Evolutionary conservation across 2,797 vertebrate species (phyloP), one percentile per base, ranked within the genome.

Genomic region (Spheniscus humboldti): DNA sequence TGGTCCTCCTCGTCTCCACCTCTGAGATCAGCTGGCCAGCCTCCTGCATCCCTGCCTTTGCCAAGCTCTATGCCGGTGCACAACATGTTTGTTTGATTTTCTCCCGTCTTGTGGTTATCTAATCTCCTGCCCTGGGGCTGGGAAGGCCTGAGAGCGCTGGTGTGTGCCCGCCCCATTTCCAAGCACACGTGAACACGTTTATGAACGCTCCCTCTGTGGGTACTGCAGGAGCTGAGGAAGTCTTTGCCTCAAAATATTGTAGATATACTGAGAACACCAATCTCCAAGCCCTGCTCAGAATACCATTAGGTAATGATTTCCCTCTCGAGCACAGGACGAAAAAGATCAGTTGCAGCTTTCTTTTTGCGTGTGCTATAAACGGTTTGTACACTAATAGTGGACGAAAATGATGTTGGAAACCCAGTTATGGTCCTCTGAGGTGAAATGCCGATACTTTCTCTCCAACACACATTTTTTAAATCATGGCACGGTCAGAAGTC

Each of bases 11-110:
- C 64, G 67, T 18, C 35, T 81, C 37, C n/a, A 9, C 56, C 19
- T 81, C 69, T 31, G 6, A 47, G 45, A 52, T 72, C 69, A 48
- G 35, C 79, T 28, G 24, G 60, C 56, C 64, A 81, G 27, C 43
- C 41, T 71, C 48, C 48, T 10, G 22, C 22, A 67, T 55, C 52
- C 60, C 48, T 24, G 35, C 50, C 41, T 72, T 71, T 72, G 69
- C 55, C 56, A 55, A 84, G 39, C 35, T 74, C 74, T 63, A 25
- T 22, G 74, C 57, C 1, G 4, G 24, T 0, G 1, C 0, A 2
- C 74, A 52, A 31, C 19, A 28, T 1, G 0, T 43, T 56, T 8
- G 5, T 92, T 91, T 57, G 67, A 68, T 85, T 90, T 91, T 59
- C 50, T 85, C 25, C 28, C 41, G 25, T 64, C 63, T 62, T 6